phyloP scores from a whole-genome alignment of 2,888 invertebrate genomes.

The Rotaria sp. region DNA sequence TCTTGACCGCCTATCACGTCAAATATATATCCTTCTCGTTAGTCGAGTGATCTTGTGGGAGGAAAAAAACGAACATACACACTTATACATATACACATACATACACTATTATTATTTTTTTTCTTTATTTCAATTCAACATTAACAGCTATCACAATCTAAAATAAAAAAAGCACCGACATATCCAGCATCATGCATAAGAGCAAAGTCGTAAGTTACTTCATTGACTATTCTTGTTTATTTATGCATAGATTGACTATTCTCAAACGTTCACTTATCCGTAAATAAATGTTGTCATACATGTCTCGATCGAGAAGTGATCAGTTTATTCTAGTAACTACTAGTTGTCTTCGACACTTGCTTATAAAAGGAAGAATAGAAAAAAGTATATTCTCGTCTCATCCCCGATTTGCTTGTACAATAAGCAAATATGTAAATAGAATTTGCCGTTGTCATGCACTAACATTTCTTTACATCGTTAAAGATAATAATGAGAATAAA shows the following conservation, averaged over 20 bases:
- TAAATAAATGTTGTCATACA: conserved; percentile 10
- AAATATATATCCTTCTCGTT: background rate
- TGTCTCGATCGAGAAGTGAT: background rate
- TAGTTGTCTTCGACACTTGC: background rate
- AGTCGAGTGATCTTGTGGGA: background rate
- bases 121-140: background rate
- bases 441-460: background rate
- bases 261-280: background rate
- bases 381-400: background rate
- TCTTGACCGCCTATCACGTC: background rate
- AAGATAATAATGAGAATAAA: background rate
- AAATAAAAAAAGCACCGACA: background rate
- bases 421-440: background rate
- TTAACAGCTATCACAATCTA: background rate
- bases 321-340: background rate
- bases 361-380: background rate
- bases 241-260: background rate
- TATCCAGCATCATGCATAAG: background rate
- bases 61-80: background rate
- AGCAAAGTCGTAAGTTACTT: conserved; percentile 7
- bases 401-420: background rate
- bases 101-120: background rate
- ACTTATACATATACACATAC: background rate
- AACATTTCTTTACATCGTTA: background rate
- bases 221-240: background rate